phyloP scores from a whole-genome alignment of 2,888 invertebrate genomes.

The Odontocerum albicorne region DNA sequence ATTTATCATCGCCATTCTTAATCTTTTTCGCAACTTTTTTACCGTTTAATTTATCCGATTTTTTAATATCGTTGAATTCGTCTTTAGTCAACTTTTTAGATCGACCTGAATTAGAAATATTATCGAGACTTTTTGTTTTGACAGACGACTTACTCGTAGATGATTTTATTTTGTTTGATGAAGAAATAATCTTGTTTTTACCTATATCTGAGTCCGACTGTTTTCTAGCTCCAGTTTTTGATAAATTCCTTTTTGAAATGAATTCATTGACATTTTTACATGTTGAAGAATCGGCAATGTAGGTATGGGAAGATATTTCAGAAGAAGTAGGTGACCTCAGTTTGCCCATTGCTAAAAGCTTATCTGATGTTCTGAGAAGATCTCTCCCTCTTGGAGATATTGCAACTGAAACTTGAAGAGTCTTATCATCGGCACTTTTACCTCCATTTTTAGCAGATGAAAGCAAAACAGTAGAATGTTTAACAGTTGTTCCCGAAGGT shows the following conservation, averaged over 20 bases:
- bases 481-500: conserved; percentile 45
- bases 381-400: conserved; percentile 41
- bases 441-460: conserved; percentile 42
- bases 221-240: conserved; percentile 9
- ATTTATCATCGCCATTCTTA: conserved; percentile 37
- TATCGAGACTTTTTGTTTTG: conserved; percentile 6
- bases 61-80: conserved; percentile 40
- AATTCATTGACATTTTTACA: conserved; percentile 34
- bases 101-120: not conserved
- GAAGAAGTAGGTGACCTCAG: conserved; percentile 27
- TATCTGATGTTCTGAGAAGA: conserved; percentile 34
- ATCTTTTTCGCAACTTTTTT: conserved; percentile 37
- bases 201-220: conserved; percentile 39
- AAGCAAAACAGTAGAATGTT: conserved; percentile 46
- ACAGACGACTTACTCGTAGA: conserved; percentile 17
- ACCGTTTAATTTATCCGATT: conserved; percentile 34
- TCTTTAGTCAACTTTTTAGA: conserved; percentile 35
- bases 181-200: conserved; percentile 44
- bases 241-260: conserved; percentile 28
- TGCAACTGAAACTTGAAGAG: conserved; percentile 49
- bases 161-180: conserved; percentile 21
- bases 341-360: conserved; percentile 20
- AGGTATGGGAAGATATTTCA: conserved; percentile 29
- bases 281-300: conserved; percentile 19
- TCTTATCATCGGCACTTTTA: conserved; percentile 45